Evolutionary conservation across 2,797 vertebrate genomes (phyloP).

Genomic region (Pelodytes ibericus): DNA sequence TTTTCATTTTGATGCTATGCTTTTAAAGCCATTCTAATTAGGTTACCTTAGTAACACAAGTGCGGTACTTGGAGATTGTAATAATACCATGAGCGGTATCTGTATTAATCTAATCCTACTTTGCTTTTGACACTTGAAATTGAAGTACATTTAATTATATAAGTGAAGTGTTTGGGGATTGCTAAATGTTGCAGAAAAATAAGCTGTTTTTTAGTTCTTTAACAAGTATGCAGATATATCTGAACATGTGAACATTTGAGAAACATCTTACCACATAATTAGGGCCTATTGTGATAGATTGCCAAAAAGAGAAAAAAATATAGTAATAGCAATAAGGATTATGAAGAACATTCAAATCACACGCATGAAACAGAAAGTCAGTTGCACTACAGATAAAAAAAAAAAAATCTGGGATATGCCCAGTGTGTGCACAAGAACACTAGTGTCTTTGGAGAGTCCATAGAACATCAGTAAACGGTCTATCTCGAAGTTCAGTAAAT

Average conservation of each 20-base stretch:
- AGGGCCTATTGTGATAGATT: too few species aligned
- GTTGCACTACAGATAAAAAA: too few species aligned
- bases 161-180: conserved; percentile 10
- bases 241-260: neutral
- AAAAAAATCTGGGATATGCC: too few species aligned
- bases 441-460: too few species aligned
- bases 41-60: conserved; percentile 44
- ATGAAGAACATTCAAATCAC: too few species aligned
- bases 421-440: too few species aligned
- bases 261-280: too few species aligned
- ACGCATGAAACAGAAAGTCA: too few species aligned
- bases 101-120: conserved; percentile 21
- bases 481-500: too few species aligned
- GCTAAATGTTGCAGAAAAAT: conserved; percentile 18
- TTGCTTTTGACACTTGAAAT: conserved; percentile 27
- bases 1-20: conserved; percentile 10
- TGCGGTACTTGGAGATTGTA: conserved; percentile 23
- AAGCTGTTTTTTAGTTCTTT: neutral
- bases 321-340: too few species aligned
- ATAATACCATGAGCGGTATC: conserved; percentile 16
- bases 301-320: too few species aligned
- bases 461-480: too few species aligned
- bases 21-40: conserved; percentile 25
- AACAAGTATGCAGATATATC: neutral
- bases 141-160: conserved; percentile 15